Base-by-base conservation (phyloP, 2,113 vertebrate genomes). In the Ptychochromis oligacanthus region DNA sequence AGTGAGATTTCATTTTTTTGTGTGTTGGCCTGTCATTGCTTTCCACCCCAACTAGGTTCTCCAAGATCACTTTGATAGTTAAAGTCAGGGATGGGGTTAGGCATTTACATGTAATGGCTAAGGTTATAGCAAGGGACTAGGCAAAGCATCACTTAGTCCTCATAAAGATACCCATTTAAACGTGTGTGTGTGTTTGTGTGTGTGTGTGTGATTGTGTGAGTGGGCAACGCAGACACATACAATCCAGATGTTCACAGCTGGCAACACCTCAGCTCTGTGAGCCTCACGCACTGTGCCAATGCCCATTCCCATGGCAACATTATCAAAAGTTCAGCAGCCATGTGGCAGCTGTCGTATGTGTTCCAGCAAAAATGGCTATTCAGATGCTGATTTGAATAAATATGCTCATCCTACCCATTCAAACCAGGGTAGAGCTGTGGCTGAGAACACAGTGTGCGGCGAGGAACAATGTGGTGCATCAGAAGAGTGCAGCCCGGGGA, bases 231-330 rank as follows among this genome's bases (percentile, higher is more conserved):
- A 56, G 31, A 20, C 46, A 62, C 18, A 77, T 77, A 75, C 64
- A 38, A 65, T 80, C 52, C 72, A 77, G 81, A 81, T 77, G 24
- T 81, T 86, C 87, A 80, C 78, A 86, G 84, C 84, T 86, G 80
- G 81, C 82, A 83, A 75, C 86, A 87, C 89, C 82, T 89, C 81
- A 78, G 77, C 62, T 70, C 58, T 67, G 20, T 10, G 59, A 83
- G 64, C 59, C 81, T 11, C 15, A 1, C n/a, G 59, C 70, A 14
- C 76, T 1, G 34, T 76, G 75, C 88, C 88, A 81, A 36, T 7
- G 70, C 77, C 77, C 78, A 82, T 92, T 88, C 85, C 90, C 91
- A 92, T 90, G 85, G 87, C 83, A 91, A 92, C 93, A 90, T 82
- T 88, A 90, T 90, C 84, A 82, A 78, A 83, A 82, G 82, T 88